Evolutionary conservation across 1,140 invertebrate genomes (phyloP).

Genomic region (Tetramorium parvispinum): DNA sequence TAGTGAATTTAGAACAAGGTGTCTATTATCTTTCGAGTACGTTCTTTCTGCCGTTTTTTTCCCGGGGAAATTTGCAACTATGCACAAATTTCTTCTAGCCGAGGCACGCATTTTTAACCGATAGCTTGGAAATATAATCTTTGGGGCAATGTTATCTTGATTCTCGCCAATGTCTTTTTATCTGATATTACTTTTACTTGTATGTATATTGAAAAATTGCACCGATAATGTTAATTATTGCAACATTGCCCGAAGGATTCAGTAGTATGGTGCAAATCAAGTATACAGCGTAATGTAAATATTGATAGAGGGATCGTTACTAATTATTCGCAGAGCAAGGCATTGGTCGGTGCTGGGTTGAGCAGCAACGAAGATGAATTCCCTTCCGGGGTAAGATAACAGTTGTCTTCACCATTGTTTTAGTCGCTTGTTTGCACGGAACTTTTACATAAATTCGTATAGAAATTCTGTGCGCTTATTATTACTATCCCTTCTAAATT

Average conservation of each 20-base stretch:
- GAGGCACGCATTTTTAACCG: slow-evolving; percentile 46
- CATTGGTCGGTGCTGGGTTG: slow-evolving; percentile 71
- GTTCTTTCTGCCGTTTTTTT: background rate
- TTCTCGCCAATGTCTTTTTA: background rate
- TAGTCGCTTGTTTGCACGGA: slow-evolving; percentile 30
- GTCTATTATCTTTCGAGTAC: background rate
- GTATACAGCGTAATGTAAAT: slow-evolving; percentile 55
- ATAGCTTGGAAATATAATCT: slow-evolving; percentile 46
- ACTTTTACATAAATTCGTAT: slow-evolving; percentile 18
- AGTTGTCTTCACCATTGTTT: slow-evolving; percentile 44
- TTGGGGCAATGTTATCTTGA: slow-evolving; percentile 12
- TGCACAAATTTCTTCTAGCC: slow-evolving; percentile 36
- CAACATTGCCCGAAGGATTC: slow-evolving; percentile 36
- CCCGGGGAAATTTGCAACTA: background rate
- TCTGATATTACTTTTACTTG: slow-evolving; percentile 4
- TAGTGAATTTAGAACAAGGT: slow-evolving; percentile 16
- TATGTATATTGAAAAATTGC: slow-evolving; percentile 5
- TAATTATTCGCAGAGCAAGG: slow-evolving; percentile 76
- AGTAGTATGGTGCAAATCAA: slow-evolving; percentile 57
- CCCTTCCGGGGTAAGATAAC: slow-evolving; percentile 79
- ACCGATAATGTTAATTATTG: background rate
- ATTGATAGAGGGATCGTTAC: slow-evolving; percentile 65
- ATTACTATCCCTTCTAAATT: background rate
- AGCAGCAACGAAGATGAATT: slow-evolving; percentile 81
- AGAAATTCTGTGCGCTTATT: background rate